Conservation (phyloP, 2,888 invertebrate species). For the Dicranocentrus wangi region DNA sequence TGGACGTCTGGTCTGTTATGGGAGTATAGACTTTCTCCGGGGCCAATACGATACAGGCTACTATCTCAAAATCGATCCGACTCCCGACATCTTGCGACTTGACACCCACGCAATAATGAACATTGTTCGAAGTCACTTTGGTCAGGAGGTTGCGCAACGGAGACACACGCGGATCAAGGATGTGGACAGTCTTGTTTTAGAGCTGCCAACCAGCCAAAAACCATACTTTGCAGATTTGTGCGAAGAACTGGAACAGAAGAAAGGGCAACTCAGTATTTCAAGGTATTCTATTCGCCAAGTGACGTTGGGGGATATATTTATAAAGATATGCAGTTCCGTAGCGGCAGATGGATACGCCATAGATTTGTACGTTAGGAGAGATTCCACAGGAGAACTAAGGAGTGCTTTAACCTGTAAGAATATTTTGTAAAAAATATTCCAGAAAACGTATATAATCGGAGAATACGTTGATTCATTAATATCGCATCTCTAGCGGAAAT, state of each 20-base stretch:
- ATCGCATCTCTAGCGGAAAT: constrained; percentile 41
- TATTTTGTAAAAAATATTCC: neutral
- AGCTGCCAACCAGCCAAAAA: constrained; percentile 51
- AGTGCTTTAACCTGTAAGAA: constrained; percentile 43
- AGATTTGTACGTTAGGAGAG: constrained; percentile 66
- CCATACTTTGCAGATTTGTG: constrained; percentile 61
- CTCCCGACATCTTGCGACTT: neutral
- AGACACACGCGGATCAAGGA: constrained; percentile 41
- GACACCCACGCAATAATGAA: constrained; percentile 30
- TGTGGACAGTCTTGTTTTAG: constrained; percentile 51
- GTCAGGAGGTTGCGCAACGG: constrained; percentile 15
- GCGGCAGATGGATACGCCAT: constrained; percentile 56
- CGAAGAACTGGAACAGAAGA: constrained; percentile 63
- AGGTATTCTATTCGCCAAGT: constrained; percentile 62
- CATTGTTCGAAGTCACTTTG: constrained; percentile 27
- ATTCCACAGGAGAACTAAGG: constrained; percentile 51
- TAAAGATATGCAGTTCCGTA: constrained; percentile 67
- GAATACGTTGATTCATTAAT: neutral
- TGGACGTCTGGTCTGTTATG: constrained; percentile 68
- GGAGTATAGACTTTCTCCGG: constrained; percentile 60
- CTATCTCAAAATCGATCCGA: constrained; percentile 54
- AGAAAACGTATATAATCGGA: neutral
- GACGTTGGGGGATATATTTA: constrained; percentile 67
- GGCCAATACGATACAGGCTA: constrained; percentile 68
- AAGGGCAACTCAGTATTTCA: constrained; percentile 44